Conservation (phyloP, 2,888 invertebrate species). For the Dugesia japonica region DNA sequence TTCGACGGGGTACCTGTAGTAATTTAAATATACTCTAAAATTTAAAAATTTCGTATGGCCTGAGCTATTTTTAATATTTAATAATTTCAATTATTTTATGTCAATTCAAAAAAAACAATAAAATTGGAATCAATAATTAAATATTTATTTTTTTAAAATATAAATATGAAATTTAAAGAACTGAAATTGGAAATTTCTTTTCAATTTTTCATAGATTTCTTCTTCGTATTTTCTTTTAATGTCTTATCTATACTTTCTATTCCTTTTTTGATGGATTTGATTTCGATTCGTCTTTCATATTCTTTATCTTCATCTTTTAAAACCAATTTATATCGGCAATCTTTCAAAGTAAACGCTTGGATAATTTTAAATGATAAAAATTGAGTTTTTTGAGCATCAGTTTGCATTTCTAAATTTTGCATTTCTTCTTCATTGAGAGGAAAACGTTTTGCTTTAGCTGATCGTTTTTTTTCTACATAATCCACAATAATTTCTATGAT, state of each 20-base stretch:
- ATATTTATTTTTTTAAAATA: no score
- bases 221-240: neutral
- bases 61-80: no score
- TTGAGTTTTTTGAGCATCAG: neutral
- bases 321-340: constrained; percentile 3
- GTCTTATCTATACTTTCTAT: neutral
- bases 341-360: neutral
- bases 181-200: no score
- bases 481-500: neutral
- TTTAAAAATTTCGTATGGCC: no score
- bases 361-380: neutral
- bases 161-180: no score
- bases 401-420: neutral
- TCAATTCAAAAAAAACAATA: no score
- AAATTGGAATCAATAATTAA: no score
- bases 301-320: neutral
- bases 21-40: no score
- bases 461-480: neutral
- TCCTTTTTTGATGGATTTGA: neutral
- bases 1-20: no score
- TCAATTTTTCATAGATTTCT: no score
- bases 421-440: neutral
- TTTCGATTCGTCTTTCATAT: neutral
- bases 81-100: no score
- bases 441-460: neutral